These are phyloP conservation scores for Ormia ochracea DNA, from an alignment of 2,888 invertebrate species.

Conservation along the genomic window DNA sequence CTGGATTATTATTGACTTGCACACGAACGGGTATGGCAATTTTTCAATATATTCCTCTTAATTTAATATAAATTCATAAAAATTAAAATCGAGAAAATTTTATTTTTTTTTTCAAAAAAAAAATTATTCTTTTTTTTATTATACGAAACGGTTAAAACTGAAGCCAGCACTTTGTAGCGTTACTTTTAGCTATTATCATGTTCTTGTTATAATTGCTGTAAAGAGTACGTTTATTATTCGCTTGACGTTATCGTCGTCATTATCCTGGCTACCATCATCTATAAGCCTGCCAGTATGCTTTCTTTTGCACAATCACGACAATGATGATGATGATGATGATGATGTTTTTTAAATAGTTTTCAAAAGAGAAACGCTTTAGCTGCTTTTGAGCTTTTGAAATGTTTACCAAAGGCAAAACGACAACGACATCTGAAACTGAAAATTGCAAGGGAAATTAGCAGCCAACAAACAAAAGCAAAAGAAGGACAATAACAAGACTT, in stretches of 20 bases:
- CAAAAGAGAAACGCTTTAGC: not conserved
- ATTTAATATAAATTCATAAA: too few species aligned
- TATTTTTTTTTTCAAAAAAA: not conserved
- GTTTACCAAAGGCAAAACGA: not conserved
- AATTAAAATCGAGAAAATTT: too few species aligned
- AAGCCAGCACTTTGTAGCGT: slow-evolving; percentile 20
- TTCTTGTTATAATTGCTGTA: slow-evolving; percentile 8
- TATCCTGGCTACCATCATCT: not conserved
- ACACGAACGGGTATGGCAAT: too few species aligned
- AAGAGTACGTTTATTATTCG: slow-evolving; percentile 2
- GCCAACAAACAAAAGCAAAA: not conserved
- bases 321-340: slow-evolving; percentile 16
- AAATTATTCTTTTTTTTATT: not conserved
- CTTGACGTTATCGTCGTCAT: slow-evolving; percentile 14
- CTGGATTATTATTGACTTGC: too few species aligned
- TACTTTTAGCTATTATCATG: not conserved
- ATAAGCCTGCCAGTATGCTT: not conserved
- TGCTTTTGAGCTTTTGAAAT: slow-evolving; percentile 7
- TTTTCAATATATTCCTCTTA: too few species aligned
- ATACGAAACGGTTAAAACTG: slow-evolving; percentile 3
- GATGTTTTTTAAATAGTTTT: slow-evolving; percentile 29
- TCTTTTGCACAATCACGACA: not conserved
- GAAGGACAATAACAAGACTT: slow-evolving; percentile 13
- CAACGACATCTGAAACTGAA: not conserved
- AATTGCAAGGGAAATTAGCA: slow-evolving; percentile 21